Conservation (phyloP, 2,113 vertebrate species). For the Corythaixoides concolor region DNA sequence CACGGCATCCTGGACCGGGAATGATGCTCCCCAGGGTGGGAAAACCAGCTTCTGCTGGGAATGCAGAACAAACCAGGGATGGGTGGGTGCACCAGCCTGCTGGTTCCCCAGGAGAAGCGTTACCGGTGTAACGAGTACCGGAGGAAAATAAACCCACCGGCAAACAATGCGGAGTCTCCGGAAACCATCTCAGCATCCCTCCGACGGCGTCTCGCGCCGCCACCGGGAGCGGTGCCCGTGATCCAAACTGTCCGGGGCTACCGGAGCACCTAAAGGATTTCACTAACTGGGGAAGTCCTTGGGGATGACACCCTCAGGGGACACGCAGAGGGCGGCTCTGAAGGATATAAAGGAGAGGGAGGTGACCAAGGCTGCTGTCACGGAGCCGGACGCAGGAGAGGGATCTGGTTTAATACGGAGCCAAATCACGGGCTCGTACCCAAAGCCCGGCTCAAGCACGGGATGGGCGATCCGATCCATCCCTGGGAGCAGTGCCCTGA, state of each 20-base stretch:
- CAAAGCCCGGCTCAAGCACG: too few species aligned
- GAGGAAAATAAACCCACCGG: not conserved
- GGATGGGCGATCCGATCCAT: too few species aligned
- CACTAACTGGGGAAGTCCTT: not conserved
- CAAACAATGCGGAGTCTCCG: fast-evolving
- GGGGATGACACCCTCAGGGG: not conserved
- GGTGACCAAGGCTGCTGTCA: not conserved
- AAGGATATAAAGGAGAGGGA: not conserved
- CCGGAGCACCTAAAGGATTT: not conserved
- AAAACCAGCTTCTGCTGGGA: not conserved
- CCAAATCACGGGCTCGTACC: not conserved
- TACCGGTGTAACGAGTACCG: not conserved
- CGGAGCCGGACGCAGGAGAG: not conserved
- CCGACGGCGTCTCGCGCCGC: fast-evolving
- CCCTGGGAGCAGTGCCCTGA: too few species aligned
- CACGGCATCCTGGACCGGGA: not conserved
- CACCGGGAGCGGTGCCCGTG: fast-evolving
- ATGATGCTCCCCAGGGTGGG: not conserved
- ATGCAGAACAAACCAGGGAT: not conserved
- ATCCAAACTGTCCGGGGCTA: not conserved
- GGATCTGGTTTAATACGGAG: not conserved
- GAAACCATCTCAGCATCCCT: fast-evolving
- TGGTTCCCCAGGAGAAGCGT: not conserved
- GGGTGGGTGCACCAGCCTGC: not conserved
- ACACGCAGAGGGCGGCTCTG: too few species aligned